Conservation (phyloP, 1,140 invertebrate genomes). For the Nylanderia fulva region DNA sequence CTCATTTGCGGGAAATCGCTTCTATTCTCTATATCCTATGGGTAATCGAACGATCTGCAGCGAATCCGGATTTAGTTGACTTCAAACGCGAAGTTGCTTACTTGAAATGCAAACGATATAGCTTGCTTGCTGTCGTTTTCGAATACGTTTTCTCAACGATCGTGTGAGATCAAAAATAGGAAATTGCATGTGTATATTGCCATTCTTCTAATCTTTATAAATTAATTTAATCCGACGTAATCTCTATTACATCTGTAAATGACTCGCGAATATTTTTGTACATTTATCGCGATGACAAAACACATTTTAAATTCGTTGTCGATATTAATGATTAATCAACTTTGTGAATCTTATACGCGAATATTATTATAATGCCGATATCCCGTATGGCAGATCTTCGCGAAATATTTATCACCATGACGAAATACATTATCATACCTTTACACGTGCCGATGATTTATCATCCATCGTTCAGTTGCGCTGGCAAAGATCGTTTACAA, state of each 20-base stretch:
- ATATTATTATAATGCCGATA: not conserved
- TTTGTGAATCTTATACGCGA: conserved; percentile 17
- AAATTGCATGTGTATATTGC: not conserved
- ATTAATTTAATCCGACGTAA: conserved; percentile 9
- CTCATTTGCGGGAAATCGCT: conserved; percentile 62
- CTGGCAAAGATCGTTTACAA: conserved; percentile 55
- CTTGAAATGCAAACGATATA: conserved; percentile 61
- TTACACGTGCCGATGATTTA: conserved; percentile 68
- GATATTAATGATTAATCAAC: conserved; percentile 52
- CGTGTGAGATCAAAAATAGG: conserved; percentile 6
- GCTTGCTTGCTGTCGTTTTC: not conserved
- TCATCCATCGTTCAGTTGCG: conserved; percentile 63
- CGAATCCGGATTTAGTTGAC: conserved; percentile 41
- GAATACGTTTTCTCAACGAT: not conserved
- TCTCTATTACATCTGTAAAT: not conserved
- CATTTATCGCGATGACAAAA: not conserved
- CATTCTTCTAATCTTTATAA: not conserved
- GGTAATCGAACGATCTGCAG: conserved; percentile 64
- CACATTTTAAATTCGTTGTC: conserved; percentile 22
- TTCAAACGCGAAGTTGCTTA: conserved; percentile 39
- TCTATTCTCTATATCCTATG: conserved; percentile 31
- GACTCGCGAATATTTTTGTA: not conserved
- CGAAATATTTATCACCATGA: conserved; percentile 53
- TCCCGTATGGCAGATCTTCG: conserved; percentile 12
- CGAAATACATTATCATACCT: conserved; percentile 44